Evolutionary conservation across 2,797 vertebrate genomes (phyloP).

Genomic region (Tamandua tetradactyla): DNA sequence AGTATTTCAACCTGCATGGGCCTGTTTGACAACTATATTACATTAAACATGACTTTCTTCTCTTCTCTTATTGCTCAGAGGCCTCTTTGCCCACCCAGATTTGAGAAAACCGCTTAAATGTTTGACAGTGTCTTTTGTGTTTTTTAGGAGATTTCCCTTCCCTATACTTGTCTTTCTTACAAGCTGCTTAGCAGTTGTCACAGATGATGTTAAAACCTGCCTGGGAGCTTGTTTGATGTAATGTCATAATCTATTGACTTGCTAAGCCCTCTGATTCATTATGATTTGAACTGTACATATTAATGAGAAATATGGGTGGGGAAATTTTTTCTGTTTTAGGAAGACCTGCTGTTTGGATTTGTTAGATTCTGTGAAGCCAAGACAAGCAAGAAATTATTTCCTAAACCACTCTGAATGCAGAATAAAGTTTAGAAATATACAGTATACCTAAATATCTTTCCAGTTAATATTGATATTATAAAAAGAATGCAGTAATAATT

Average conservation of each 20-base stretch:
- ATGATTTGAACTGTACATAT: not conserved
- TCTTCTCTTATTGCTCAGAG: not conserved
- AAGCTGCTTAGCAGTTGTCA: constrained; percentile 48
- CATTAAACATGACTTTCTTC: not conserved
- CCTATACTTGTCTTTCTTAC: not conserved
- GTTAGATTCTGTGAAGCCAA: not conserved
- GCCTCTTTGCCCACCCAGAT: constrained; percentile 40
- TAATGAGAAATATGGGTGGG: not conserved
- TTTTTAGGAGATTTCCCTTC: not conserved
- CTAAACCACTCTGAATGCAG: not conserved
- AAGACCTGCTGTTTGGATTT: constrained; percentile 62
- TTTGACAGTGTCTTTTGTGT: constrained; percentile 57
- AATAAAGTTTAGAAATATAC: not conserved
- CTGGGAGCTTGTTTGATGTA: constrained; percentile 56
- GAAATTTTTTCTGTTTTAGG: constrained; percentile 19
- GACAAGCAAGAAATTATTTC: not conserved
- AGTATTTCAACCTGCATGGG: not conserved
- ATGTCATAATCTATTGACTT: constrained; percentile 39
- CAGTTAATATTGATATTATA: not conserved
- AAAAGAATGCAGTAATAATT: not conserved
- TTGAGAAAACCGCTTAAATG: not conserved
- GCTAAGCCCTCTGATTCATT: constrained; percentile 20
- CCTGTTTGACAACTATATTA: not conserved
- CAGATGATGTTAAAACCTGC: constrained; percentile 56
- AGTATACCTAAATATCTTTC: not conserved